Conservation (phyloP, 1,140 invertebrate genomes). For the Melitaea cinxia region DNA sequence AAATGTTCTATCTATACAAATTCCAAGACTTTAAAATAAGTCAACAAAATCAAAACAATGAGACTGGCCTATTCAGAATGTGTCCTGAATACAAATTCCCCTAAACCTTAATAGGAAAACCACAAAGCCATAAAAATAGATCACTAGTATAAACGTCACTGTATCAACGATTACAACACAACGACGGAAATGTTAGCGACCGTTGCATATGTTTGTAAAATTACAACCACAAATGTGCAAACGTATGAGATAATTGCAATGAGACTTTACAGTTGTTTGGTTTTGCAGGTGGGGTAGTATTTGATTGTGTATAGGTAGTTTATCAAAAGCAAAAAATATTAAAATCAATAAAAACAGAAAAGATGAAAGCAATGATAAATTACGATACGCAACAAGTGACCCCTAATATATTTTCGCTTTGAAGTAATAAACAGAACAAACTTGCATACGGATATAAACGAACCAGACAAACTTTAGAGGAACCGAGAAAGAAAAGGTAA, state of each 20-base stretch:
- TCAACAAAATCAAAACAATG: no score
- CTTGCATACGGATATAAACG: background rate
- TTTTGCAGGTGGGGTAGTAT: background rate
- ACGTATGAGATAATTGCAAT: background rate
- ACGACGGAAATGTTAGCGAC: background rate
- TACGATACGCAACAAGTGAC: background rate
- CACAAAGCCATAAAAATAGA: background rate
- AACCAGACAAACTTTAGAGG: background rate
- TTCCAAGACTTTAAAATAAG: no score
- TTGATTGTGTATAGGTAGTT: no score
- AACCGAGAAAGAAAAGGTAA: background rate
- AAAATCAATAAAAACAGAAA: background rate
- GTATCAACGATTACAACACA: background rate
- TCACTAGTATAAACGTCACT: background rate
- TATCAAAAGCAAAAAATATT: background rate
- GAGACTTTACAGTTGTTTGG: background rate
- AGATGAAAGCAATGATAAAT: background rate
- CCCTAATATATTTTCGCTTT: no score
- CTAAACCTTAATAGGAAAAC: no score
- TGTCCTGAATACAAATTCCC: no score
- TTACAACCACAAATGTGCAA: background rate
- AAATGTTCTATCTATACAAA: no score
- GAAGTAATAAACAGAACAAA: background rate
- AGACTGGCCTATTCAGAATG: no score
- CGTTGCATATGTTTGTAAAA: background rate